phyloP scores from a whole-genome alignment of 2,888 invertebrate species.

The Drosophila infuscata region DNA sequence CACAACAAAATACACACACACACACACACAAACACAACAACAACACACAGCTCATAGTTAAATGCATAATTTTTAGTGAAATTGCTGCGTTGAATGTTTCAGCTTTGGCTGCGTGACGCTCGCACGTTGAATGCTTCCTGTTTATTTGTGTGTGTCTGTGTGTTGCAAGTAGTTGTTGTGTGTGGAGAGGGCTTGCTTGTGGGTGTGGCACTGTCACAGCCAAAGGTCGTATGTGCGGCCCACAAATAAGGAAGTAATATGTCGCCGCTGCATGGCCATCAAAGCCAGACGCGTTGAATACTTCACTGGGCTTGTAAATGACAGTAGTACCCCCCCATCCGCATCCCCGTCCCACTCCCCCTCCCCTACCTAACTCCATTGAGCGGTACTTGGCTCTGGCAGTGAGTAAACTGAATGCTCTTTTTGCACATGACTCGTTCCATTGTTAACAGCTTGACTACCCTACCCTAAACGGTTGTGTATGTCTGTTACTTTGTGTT shows the following conservation, averaged over 20 bases:
- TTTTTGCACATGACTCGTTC: slow-evolving; percentile 32
- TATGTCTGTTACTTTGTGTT: background rate
- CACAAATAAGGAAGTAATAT: slow-evolving; percentile 83
- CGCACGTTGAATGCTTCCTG: slow-evolving; percentile 4
- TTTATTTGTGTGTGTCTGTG: background rate
- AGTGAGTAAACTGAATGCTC: slow-evolving; percentile 46
- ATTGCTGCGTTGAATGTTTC: slow-evolving; percentile 72
- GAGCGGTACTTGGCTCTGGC: slow-evolving; percentile 28
- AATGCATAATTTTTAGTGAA: slow-evolving; percentile 65
- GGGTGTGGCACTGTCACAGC: slow-evolving; percentile 28
- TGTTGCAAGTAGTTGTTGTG: background rate
- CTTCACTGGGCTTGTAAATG: slow-evolving; percentile 45
- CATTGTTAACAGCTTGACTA: slow-evolving; percentile 46
- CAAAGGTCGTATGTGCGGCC: slow-evolving; percentile 67
- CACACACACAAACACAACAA: slow-evolving; percentile 10
- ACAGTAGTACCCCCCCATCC: slow-evolving; percentile 14
- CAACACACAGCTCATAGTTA: slow-evolving; percentile 23
- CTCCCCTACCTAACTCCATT: background rate
- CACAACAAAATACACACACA: slow-evolving; percentile 11
- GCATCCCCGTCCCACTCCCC: background rate
- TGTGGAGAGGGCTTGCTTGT: background rate
- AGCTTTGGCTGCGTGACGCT: slow-evolving; percentile 48
- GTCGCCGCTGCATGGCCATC: slow-evolving; percentile 74
- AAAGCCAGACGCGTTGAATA: slow-evolving; percentile 70
- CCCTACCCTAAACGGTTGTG: background rate